Percentiles rank a stretch among this genome's conserved stretches.
Evolutionary conservation across 2,888 invertebrate genomes (phyloP).

Genomic region (Eutolmus rufibarbis): DNA sequence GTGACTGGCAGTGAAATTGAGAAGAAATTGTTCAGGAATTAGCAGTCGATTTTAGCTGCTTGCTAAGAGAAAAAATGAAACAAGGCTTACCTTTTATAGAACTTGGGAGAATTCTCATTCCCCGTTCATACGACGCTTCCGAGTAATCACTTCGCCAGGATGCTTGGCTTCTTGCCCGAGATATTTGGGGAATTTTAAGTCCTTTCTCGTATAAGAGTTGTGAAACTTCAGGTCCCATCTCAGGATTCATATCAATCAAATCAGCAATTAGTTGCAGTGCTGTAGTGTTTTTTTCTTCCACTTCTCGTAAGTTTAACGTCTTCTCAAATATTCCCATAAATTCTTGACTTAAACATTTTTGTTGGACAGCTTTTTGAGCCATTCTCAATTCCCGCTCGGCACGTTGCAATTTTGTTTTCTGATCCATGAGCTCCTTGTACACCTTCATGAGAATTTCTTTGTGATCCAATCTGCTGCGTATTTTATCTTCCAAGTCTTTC

Average conservation of each 20-base stretch:
- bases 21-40: no score
- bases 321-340: conserved; percentile 55
- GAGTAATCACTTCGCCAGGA: conserved; percentile 56
- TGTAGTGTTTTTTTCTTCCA: conserved; percentile 68
- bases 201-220: conserved; percentile 57
- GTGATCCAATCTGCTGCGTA: conserved; percentile 51
- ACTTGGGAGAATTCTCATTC: conserved; percentile 43
- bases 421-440: conserved; percentile 59
- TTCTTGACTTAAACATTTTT: conserved; percentile 54
- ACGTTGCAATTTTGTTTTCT: conserved; percentile 58
- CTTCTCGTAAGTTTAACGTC: conserved; percentile 67
- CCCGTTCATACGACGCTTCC: conserved; percentile 44
- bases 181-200: conserved; percentile 57
- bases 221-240: conserved; percentile 56
- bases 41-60: no score
- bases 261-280: conserved; percentile 67
- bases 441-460: conserved; percentile 55
- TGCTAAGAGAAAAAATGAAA: background rate
- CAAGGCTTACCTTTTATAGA: conserved; percentile 51
- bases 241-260: conserved; percentile 58
- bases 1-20: no score
- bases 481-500: conserved; percentile 32
- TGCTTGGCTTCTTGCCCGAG: conserved; percentile 52
- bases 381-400: conserved; percentile 59
- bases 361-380: conserved; percentile 54